Percentiles rank a stretch among this genome's conserved stretches.
phyloP scores from a whole-genome alignment of 2,888 invertebrate genomes.

The Harmothoe impar region DNA sequence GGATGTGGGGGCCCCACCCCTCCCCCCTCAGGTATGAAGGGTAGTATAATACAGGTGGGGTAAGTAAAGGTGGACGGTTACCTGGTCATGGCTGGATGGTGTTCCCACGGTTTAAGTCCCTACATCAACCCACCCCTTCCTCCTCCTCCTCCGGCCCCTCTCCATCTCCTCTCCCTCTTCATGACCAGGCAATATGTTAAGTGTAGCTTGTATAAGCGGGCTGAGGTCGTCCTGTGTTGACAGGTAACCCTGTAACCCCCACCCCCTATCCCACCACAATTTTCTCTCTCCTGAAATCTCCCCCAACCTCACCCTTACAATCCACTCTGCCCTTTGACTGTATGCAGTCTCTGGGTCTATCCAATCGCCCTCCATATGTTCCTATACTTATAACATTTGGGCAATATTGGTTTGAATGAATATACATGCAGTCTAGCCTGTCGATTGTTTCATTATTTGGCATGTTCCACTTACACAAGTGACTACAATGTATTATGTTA shows the following conservation, averaged over 20 bases:
- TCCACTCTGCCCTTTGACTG: neutral
- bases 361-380: too few species aligned
- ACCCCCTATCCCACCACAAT: neutral
- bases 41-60: neutral
- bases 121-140: neutral
- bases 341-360: too few species aligned
- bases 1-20: neutral
- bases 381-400: too few species aligned
- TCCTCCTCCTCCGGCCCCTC: too few species aligned
- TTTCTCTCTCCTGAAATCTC: too few species aligned
- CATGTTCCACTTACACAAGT: too few species aligned
- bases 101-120: slow-evolving; percentile 12
- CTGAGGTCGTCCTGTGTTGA: neutral
- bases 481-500: too few species aligned
- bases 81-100: neutral
- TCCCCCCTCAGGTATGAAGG: neutral
- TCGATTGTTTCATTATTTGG: too few species aligned
- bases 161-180: neutral
- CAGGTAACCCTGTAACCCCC: slow-evolving; percentile 2
- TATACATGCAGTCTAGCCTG: too few species aligned
- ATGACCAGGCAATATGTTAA: slow-evolving; percentile 26
- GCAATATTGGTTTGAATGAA: too few species aligned
- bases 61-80: neutral
- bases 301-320: neutral
- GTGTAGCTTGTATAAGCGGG: slow-evolving; percentile 19